Conservation (phyloP, 2,797 vertebrate genomes). For the Cetoscarus ocellatus region DNA sequence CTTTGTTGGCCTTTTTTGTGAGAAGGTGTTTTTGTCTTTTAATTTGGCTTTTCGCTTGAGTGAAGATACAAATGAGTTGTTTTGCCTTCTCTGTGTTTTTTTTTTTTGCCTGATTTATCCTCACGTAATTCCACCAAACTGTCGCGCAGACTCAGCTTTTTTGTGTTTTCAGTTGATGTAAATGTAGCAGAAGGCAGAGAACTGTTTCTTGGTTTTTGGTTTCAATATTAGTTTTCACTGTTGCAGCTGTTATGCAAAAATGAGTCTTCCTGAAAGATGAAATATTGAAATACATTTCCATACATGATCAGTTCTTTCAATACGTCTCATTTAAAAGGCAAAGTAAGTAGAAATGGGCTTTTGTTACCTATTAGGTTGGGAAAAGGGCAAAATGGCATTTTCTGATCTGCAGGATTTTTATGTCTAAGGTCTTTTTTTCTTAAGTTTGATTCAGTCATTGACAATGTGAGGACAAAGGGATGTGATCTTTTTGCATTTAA, state of each 20-base stretch:
- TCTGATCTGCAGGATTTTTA: not conserved
- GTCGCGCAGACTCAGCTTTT: conserved; percentile 41
- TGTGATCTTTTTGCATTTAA: too few relatives aligned
- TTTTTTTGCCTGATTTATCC: not conserved
- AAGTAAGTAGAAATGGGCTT: conserved; percentile 21
- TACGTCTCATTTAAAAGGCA: conserved; percentile 40
- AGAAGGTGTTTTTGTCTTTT: too few relatives aligned
- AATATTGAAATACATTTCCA: conserved; percentile 54
- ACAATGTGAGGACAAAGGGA: too few relatives aligned
- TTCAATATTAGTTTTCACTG: conserved; percentile 82
- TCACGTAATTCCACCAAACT: not conserved
- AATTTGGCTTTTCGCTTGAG: too few relatives aligned
- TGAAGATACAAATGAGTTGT: not conserved
- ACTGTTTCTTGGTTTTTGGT: conserved; percentile 77
- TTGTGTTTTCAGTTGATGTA: conserved; percentile 55
- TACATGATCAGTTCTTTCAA: conserved; percentile 10
- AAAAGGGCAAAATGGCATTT: not conserved
- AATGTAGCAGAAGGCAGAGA: conserved; percentile 35
- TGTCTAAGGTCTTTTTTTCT: not conserved
- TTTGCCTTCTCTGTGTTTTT: not conserved
- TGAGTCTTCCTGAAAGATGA: conserved; percentile 37
- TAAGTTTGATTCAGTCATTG: too few relatives aligned
- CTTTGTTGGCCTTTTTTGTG: too few relatives aligned
- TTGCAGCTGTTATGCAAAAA: conserved; percentile 82
- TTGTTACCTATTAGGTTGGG: not conserved